phyloP scores from a whole-genome alignment of 2,113 vertebrate genomes.

The Ophthalmolycus amberensis region DNA sequence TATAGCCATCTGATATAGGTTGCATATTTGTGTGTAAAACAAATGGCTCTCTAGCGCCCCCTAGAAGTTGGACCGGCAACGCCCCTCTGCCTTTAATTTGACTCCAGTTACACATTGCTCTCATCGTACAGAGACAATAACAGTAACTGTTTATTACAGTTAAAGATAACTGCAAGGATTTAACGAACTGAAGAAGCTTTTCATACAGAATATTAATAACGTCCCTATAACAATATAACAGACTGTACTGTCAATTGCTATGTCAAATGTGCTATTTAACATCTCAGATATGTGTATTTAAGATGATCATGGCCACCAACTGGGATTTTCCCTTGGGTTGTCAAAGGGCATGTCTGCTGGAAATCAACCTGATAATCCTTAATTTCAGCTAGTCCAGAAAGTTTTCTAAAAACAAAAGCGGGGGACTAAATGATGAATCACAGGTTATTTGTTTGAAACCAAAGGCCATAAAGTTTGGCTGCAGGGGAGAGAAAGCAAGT shows the following conservation, averaged over 20 bases:
- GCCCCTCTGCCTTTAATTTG: too few species aligned
- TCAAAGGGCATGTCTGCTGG: background rate
- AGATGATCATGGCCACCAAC: background rate
- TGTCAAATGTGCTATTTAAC: background rate
- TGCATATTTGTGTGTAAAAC: too few species aligned
- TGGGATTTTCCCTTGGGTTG: constrained; percentile 20
- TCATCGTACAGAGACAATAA: too few species aligned
- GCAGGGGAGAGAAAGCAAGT: constrained; percentile 48
- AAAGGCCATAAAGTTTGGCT: constrained; percentile 58
- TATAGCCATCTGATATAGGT: too few species aligned
- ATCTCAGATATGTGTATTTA: constrained; percentile 6
- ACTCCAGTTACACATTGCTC: too few species aligned
- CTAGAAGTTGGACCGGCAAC: too few species aligned
- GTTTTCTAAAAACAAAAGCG: constrained; percentile 42
- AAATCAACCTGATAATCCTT: constrained; percentile 50
- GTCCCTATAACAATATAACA: background rate
- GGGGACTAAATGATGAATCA: constrained; percentile 46
- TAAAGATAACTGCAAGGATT: background rate
- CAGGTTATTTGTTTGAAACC: constrained; percentile 54
- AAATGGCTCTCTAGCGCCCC: too few species aligned
- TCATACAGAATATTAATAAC: background rate
- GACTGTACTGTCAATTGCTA: background rate
- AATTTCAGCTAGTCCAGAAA: constrained; percentile 27
- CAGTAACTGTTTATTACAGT: too few species aligned
- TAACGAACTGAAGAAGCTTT: background rate